These are phyloP conservation scores for Trematomus bernacchii DNA, from an alignment of 2,797 vertebrate genomes.

Conservation along the genomic window DNA sequence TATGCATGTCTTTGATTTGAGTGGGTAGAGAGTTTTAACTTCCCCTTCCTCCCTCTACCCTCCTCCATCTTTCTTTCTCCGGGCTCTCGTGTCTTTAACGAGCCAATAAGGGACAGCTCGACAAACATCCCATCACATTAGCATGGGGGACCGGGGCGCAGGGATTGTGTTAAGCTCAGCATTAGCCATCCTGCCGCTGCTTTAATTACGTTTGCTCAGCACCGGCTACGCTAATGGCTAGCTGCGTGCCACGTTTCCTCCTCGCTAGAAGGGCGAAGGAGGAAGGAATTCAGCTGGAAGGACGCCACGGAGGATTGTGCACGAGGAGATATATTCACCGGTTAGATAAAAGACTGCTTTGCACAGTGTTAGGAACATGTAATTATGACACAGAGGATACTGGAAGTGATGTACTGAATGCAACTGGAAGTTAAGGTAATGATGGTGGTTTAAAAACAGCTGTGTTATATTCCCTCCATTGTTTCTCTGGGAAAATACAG, in stretches of 20 bases:
- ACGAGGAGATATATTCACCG: background rate
- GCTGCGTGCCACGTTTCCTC: conserved; percentile 51
- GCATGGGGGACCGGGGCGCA: conserved; percentile 49
- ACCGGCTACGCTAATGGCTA: conserved; percentile 69
- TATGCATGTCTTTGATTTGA: too few relatives aligned
- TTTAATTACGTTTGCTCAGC: conserved; percentile 79
- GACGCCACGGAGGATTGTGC: conserved; percentile 33
- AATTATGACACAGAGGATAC: background rate
- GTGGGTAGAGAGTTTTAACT: background rate
- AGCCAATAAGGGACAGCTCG: conserved; percentile 68
- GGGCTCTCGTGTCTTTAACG: conserved; percentile 55
- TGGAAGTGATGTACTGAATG: background rate
- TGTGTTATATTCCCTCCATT: background rate
- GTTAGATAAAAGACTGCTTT: conserved; percentile 11
- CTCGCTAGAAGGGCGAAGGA: conserved; percentile 28
- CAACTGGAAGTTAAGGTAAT: background rate
- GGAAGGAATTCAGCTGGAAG: conserved; percentile 38
- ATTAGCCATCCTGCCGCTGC: conserved; percentile 64
- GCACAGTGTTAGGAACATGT: too few relatives aligned
- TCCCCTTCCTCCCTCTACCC: background rate
- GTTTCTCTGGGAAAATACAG: conserved; percentile 3
- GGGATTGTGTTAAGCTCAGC: conserved; percentile 74
- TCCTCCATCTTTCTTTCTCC: conserved; percentile 24
- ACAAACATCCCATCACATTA: conserved; percentile 74
- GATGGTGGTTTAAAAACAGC: background rate